phyloP scores from a whole-genome alignment of 2,888 invertebrate genomes.

The Desoria tigrina region DNA sequence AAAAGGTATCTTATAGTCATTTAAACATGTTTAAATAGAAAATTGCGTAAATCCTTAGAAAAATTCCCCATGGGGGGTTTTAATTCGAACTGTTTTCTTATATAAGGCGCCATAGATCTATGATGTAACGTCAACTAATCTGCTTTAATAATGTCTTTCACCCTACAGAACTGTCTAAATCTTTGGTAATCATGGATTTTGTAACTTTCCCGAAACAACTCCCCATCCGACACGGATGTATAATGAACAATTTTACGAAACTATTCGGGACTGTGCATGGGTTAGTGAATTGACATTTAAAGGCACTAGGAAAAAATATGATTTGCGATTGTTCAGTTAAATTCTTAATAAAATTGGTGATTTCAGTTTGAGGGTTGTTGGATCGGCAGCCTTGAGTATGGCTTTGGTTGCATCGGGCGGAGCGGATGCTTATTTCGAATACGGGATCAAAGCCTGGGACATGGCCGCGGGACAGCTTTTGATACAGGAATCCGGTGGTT shows the following conservation, averaged over 20 bases:
- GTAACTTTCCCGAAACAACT: too few relatives aligned
- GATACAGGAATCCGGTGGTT: conserved; percentile 90
- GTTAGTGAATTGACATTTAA: conserved; percentile 57
- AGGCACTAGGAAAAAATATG: not conserved
- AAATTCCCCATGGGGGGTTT: too few relatives aligned
- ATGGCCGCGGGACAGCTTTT: conserved; percentile 83
- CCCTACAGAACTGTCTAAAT: too few relatives aligned
- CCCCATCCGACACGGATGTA: too few relatives aligned
- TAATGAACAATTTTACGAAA: conserved; percentile 67
- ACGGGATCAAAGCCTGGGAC: conserved; percentile 94
- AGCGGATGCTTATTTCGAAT: conserved; percentile 85
- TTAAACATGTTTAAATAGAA: too few relatives aligned
- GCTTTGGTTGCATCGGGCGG: conserved; percentile 87
- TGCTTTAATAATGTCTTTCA: too few relatives aligned
- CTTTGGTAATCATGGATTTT: too few relatives aligned
- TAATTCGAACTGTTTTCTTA: too few relatives aligned
- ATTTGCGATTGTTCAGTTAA: not conserved
- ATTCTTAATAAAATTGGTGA: too few relatives aligned
- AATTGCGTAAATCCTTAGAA: too few relatives aligned
- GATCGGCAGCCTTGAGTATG: conserved; percentile 93
- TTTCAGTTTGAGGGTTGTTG: conserved; percentile 75
- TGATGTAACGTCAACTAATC: too few relatives aligned
- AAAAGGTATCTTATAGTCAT: conserved; percentile 66
- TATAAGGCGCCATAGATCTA: too few relatives aligned
- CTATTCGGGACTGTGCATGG: conserved; percentile 71